Conservation (phyloP, 2,888 invertebrate species). For the Melangyna quadrimaculata region DNA sequence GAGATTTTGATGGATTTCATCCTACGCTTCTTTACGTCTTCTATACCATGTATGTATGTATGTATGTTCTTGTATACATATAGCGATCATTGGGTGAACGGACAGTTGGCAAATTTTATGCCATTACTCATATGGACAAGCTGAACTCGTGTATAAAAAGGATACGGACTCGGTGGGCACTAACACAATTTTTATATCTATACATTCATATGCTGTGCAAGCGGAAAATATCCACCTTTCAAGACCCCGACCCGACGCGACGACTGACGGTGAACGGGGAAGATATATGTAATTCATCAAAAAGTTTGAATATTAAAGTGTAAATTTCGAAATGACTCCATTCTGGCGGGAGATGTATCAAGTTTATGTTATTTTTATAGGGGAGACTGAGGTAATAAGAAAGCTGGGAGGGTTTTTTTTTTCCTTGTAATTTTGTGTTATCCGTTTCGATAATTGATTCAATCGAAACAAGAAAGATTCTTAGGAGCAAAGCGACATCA, state of each 20-base stretch:
- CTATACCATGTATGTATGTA: slow-evolving; percentile 20
- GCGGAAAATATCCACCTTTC: slow-evolving; percentile 47
- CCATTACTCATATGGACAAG: slow-evolving; percentile 63
- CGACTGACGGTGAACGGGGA: slow-evolving; percentile 3
- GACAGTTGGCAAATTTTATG: slow-evolving; percentile 71
- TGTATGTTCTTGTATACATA: not conserved
- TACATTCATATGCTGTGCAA: slow-evolving; percentile 34
- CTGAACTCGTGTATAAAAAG: slow-evolving; percentile 25
- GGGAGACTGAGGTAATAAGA: not conserved
- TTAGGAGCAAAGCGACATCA: too few relatives aligned
- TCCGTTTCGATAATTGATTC: not conserved
- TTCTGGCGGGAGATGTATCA: slow-evolving; percentile 27
- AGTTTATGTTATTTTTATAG: not conserved
- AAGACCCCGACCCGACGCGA: not conserved
- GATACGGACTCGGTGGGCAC: not conserved
- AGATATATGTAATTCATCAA: slow-evolving; percentile 62
- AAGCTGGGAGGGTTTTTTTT: not conserved
- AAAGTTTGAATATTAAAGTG: slow-evolving; percentile 64
- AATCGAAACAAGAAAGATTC: too few relatives aligned
- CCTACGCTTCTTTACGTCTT: slow-evolving; percentile 68
- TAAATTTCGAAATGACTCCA: slow-evolving; percentile 56
- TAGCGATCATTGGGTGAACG: slow-evolving; percentile 43
- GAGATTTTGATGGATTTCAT: slow-evolving; percentile 72
- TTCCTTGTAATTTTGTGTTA: not conserved
- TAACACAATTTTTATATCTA: slow-evolving; percentile 22